Base-by-base conservation (phyloP, 2,888 invertebrate genomes). In the Hydropsyche betteni region DNA sequence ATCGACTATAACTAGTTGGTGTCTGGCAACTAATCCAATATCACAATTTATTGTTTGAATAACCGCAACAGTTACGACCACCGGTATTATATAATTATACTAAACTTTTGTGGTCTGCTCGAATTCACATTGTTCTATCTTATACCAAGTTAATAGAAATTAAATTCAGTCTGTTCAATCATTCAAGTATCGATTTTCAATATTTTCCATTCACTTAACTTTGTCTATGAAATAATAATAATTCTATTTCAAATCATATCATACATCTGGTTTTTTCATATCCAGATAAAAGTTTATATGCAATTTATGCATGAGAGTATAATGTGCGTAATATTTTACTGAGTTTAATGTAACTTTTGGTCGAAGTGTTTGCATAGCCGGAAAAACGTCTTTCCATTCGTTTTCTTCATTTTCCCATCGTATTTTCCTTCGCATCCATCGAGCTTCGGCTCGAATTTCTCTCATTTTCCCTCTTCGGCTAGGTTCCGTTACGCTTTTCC, bases 21-120 rank as follows among this genome's bases (percentile, higher is more conserved):
- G 33, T 10, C 33, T 16, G 24, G 16, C 24, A 24, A 61, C 24
- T 6, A 16, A 24, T 5, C 5, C 61, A 61, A 61, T 61, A 61
- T 61, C 24, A 61, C 24, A 33, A 61, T 16, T 61, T 61, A 61
- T 61, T 61, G 61, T 61, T 61, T 61, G 61, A 61, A 61, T 24
- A 61, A 61, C 61, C 61, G 33, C 61, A 61, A 33, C 33, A 24
- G 61, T 61, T 61, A 6, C 61, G 2, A 24, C 61, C 61, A 4
- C n/a, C 61, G 61, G 61, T 61, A 61, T 61, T 61, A 55, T 24
- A 24, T 55, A 14, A 61, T 61, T 33, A 24, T 61, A 33, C 14
- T 61, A 61, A 61, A 61, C 61, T 61, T 33, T 33, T 61, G 61
- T 4, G 61, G 61, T 33, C 10, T 10, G 34, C 24, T 61, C 16